phyloP scores from a whole-genome alignment of 2,888 invertebrate genomes.

The Sicus ferrugineus region DNA sequence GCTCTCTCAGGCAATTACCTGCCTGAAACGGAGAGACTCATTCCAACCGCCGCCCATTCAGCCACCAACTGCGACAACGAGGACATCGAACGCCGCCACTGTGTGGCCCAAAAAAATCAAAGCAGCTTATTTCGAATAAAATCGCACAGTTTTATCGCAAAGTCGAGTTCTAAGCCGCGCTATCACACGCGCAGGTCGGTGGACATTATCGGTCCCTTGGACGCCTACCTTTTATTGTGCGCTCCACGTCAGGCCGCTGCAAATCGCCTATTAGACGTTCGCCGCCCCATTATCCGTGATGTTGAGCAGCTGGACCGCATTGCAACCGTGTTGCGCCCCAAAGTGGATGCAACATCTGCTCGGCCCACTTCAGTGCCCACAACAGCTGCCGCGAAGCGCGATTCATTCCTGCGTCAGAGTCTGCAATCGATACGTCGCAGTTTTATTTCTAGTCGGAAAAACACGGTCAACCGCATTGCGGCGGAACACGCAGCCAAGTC shows the following conservation, averaged over 20 bases:
- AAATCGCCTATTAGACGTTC: too few relatives aligned
- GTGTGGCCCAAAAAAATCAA: constrained; percentile 40
- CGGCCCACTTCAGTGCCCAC: background rate
- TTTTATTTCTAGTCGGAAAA: constrained; percentile 51
- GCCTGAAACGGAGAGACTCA: background rate
- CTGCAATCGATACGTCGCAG: constrained; percentile 57
- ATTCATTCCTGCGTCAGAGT: constrained; percentile 57
- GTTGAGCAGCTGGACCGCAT: too few relatives aligned
- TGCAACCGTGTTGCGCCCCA: too few relatives aligned
- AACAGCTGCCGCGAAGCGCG: constrained; percentile 47
- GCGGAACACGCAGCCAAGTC: constrained; percentile 14
- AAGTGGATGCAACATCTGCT: constrained; percentile 25
- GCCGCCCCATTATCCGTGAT: background rate
- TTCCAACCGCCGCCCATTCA: background rate
- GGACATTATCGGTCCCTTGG: background rate
- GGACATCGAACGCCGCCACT: constrained; percentile 26
- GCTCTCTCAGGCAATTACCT: background rate
- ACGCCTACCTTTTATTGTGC: too few relatives aligned
- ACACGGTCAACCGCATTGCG: constrained; percentile 14
- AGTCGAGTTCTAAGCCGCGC: constrained; percentile 18
- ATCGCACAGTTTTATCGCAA: constrained; percentile 44
- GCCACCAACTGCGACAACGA: constrained; percentile 36
- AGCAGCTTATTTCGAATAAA: constrained; percentile 45
- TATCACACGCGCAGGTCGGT: background rate
- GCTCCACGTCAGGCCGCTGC: constrained; percentile 5